Evolutionary conservation across 2,888 invertebrate species (phyloP).

Genomic region (Operophtera brumata): DNA sequence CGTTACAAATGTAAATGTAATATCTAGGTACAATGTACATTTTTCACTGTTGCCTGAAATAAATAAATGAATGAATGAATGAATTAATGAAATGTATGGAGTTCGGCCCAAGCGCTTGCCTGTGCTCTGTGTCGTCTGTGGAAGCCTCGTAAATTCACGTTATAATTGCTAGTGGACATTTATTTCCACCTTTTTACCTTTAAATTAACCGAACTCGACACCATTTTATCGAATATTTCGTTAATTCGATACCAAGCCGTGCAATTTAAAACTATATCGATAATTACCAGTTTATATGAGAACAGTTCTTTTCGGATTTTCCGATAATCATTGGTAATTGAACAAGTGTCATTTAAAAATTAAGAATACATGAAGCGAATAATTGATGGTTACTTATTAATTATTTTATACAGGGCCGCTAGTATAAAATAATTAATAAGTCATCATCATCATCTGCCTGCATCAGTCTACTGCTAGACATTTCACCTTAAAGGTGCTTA

Average conservation of each 20-base stretch:
- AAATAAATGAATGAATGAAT: too few relatives aligned
- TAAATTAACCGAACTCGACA: conserved; percentile 2
- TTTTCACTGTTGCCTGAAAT: too few relatives aligned
- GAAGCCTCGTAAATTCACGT: background rate
- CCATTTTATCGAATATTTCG: conserved; percentile 10
- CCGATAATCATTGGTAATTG: conserved; percentile 19
- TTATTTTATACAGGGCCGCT: too few relatives aligned
- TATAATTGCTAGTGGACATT: background rate
- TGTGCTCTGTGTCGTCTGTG: background rate
- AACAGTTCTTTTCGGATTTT: conserved; percentile 19
- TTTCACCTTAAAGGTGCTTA: too few relatives aligned
- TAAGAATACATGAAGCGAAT: conserved; percentile 11
- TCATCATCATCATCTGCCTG: too few relatives aligned
- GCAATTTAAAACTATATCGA: conserved; percentile 20
- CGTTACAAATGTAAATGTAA: too few relatives aligned
- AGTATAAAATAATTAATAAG: too few relatives aligned
- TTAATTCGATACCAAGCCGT: conserved; percentile 10
- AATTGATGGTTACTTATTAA: conserved; percentile 5
- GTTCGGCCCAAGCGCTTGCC: background rate
- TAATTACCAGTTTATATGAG: conserved; percentile 16
- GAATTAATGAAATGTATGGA: background rate
- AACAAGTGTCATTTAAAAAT: conserved; percentile 22
- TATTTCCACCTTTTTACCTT: background rate
- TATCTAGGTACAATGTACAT: too few relatives aligned
- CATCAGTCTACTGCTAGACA: too few relatives aligned